A percentile compares a stretch with the other conserved stretches of the same genome.
Conservation (phyloP, 2,888 invertebrate genomes). For the Epistrophe grossulariae region DNA sequence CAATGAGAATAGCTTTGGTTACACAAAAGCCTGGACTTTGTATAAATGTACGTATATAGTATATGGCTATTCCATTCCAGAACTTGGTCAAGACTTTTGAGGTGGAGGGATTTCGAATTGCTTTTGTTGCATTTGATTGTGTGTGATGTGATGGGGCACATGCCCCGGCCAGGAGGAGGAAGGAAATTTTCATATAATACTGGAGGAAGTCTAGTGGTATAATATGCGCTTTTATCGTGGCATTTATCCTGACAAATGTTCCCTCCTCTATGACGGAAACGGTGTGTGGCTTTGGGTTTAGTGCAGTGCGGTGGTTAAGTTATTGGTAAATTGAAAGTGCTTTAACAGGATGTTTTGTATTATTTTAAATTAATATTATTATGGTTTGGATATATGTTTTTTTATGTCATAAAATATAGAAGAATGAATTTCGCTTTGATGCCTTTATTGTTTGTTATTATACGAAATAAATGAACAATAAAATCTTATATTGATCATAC, state of each 20-base stretch:
- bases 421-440: not conserved
- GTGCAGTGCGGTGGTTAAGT: conserved; percentile 29
- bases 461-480: not conserved
- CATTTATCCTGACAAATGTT: conserved; percentile 73
- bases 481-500: not conserved
- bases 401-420: not conserved
- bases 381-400: not conserved
- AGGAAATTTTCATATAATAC: conserved; percentile 69
- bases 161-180: conserved; percentile 4
- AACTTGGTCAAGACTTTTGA: conserved; percentile 58
- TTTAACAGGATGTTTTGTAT: conserved; percentile 9
- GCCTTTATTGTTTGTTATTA: not conserved
- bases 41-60: conserved; percentile 9
- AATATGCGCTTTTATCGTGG: conserved; percentile 73
- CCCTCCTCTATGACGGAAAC: conserved; percentile 50
- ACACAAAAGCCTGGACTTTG: conserved; percentile 62
- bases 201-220: conserved; percentile 70
- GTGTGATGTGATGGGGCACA: conserved; percentile 18
- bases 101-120: conserved; percentile 7
- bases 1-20: conserved; percentile 43
- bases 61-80: conserved; percentile 27
- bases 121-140: conserved; percentile 30
- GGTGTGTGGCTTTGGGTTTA: conserved; percentile 48
- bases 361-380: conserved; percentile 13
- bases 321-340: conserved; percentile 32